Evolutionary conservation across 2,113 vertebrate species (phyloP), one percentile per base, ranked within the genome.

Genomic region (Bufo gargarizans): DNA sequence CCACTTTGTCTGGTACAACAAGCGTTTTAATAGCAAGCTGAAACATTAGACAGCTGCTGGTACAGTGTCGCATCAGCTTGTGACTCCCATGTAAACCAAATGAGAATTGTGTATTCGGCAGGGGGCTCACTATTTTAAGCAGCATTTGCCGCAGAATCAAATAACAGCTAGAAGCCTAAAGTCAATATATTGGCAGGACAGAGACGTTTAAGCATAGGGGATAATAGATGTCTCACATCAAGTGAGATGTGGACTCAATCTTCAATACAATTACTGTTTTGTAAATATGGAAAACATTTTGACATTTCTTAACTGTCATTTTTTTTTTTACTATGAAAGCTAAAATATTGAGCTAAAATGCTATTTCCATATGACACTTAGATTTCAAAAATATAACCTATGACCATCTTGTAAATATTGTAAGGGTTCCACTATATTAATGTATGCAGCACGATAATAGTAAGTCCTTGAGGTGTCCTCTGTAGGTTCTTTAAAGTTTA

Each of bases 41-140:
- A 58, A 81, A 81, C 78, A 81, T 81, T 81, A 61, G 61, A 33
- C 55, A 81, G 22, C 78, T 81, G 78, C n/a, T 81, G 56, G 78
- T 81, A 81, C 78, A 78, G 77, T 61, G 56, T 58, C 55, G 22
- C 78, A 81, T 81, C 78, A 81, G 55, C 78, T 45, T 45, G 78
- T 59, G 55, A 43, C 55, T 79, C 22, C 8, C 56, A 81, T 43
- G n/a, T 81, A 45, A 61, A 81, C 55, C 78, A 61, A 59, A 59
- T 61, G 55, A 59, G 55, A 80, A 56, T 59, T 33, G 55, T 13
- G 33, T 78, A n/a, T 13, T 58, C n/a, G 77, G n/a, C n/a, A 80
- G 55, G 53, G 55, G 77, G 77, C 50, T 80, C 33, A 76, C 77
- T 80, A 33, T 80, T 58, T 56, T 78, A 78, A 56, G 77, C 77